phyloP scores from a whole-genome alignment of 1,140 invertebrate species.

The Eriocheir sinensis region DNA sequence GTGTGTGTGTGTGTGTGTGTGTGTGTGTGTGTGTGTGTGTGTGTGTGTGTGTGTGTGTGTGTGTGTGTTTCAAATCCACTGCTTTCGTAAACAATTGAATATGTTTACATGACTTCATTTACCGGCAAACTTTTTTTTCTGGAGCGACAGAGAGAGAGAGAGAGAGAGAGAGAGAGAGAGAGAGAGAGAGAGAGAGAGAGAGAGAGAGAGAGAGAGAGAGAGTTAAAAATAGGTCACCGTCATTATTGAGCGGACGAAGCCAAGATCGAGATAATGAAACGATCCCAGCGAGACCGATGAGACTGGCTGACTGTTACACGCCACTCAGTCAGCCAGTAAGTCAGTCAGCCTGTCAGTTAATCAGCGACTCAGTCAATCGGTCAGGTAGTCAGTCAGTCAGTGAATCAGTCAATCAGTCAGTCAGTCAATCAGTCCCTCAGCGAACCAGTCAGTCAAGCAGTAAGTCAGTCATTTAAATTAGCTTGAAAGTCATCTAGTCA shows the following conservation, averaged over 20 bases:
- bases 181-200: slow-evolving; percentile 14
- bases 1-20: slow-evolving; percentile 39
- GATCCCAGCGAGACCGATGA: background rate
- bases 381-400: background rate
- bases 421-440: background rate
- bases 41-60: background rate
- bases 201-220: slow-evolving; percentile 22
- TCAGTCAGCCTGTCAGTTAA: no score
- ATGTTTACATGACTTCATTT: no score
- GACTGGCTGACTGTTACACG: background rate
- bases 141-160: background rate
- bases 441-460: no score
- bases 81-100: no score
- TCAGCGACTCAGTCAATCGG: no score
- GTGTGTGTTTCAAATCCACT: background rate
- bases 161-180: slow-evolving; percentile 22
- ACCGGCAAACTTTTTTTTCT: no score
- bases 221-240: background rate
- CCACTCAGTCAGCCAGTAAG: no score
- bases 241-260: background rate
- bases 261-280: background rate
- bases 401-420: background rate
- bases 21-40: slow-evolving; percentile 45
- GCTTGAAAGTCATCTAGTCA: no score
- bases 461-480: no score